Conservation (phyloP, 2,888 invertebrate genomes). For the Cephus sareptanus region DNA sequence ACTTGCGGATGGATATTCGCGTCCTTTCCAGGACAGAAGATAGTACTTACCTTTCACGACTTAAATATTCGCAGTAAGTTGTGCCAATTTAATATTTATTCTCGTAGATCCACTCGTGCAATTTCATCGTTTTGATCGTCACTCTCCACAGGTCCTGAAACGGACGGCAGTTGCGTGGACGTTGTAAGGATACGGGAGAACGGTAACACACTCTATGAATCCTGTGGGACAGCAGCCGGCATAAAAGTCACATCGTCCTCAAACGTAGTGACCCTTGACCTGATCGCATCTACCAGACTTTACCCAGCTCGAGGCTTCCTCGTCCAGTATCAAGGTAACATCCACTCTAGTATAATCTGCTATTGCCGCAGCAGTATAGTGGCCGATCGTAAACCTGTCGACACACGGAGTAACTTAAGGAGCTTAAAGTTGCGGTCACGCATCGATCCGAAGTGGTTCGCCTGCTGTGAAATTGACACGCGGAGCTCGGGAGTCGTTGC, state of each 20-base stretch:
- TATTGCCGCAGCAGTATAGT: background rate
- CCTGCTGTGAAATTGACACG: background rate
- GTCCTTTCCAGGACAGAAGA: conserved; percentile 73
- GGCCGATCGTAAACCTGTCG: background rate
- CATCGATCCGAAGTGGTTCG: background rate
- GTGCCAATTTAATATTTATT: background rate
- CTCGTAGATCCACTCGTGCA: background rate
- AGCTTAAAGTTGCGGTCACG: background rate
- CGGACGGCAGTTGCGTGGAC: conserved; percentile 59
- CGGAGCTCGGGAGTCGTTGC: background rate
- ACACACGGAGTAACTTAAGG: background rate
- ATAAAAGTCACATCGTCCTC: conserved; percentile 54
- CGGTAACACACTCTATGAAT: conserved; percentile 56
- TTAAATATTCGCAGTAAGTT: conserved; percentile 77
- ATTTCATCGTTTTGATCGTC: background rate
- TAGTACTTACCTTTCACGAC: conserved; percentile 76
- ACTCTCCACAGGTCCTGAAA: conserved; percentile 43
- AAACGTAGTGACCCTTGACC: conserved; percentile 56
- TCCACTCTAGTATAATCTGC: background rate
- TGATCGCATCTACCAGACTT: conserved; percentile 50
- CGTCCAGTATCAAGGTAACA: conserved; percentile 59
- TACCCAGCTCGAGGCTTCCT: conserved; percentile 59
- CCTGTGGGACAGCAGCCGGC: conserved; percentile 57
- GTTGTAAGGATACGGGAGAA: conserved; percentile 57
- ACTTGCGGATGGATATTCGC: conserved; percentile 77